Base-by-base conservation (phyloP, 2,797 vertebrate species). In the Gallirallus australis region DNA sequence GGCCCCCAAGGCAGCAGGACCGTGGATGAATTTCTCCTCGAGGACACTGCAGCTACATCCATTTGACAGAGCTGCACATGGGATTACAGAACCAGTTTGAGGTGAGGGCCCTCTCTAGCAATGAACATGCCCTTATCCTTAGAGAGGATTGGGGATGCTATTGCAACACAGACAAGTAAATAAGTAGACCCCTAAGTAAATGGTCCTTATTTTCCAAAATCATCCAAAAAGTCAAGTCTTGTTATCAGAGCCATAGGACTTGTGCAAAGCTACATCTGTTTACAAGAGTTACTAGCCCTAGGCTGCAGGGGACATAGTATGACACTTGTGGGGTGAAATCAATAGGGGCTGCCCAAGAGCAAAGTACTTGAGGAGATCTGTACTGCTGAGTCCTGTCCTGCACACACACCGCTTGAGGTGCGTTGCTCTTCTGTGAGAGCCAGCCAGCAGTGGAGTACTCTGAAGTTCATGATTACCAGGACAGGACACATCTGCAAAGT, bases 401-500 rank as follows among this genome's bases (percentile, higher is more conserved):
- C 12, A 1, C 11, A 23, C 10, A 24, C 23, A 59, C 9, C 18
- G 5, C 48, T 45, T 56, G 57, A 65, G 18, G 4, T 19, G 21
- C 6, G 4, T 33, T 69, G 68, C 71, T 61, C 8, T 72, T 42
- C 40, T 54, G 59, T 53, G 39, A 75, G 42, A 84, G 50, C 13
- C 50, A 64, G 65, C 10, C 61, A 75, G 40, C 75, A 65, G 40
- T 15, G 19, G 14, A 60, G 18, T 12, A 30, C 61, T 76, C 70
- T 82, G 82, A 71, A 79, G 40, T 65, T 40, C 31, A 3, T 31
- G 48, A 27, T 21, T 27, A 30, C 1, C 8, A 54, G n/a, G 31
- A 15, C 60, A 56, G 48, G 33, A 59, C 28, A 6, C 3, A 12
- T 28, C 82, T 56, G 0, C 15, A 5, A 7, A 20, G 25, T 12